Base-by-base conservation (phyloP, 2,113 vertebrate species). In the Podarcis cretensis region DNA sequence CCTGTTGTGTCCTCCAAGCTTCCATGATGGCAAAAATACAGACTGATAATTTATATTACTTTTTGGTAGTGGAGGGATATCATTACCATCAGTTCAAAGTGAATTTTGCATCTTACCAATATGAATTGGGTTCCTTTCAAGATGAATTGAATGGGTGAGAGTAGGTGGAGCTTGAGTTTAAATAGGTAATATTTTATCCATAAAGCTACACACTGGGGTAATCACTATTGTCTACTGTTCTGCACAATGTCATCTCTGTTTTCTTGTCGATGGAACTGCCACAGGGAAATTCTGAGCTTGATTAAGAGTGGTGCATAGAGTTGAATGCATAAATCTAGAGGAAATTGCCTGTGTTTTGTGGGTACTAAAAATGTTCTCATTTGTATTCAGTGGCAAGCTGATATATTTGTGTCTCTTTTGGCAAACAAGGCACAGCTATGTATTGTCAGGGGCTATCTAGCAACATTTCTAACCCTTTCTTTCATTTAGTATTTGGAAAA, bases 371-470 rank as follows among this genome's bases (percentile, higher is more conserved):
- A 83, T 83, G 37, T 54, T 66, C 40, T 77, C 48, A 88, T 88
- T 88, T 83, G 59, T 77, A 88, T 83, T 88, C 87, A 66, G 71
- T 21, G 71, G 63, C 73, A 83, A 83, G 71, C 37, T 54, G 81
- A 83, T 76, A 76, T n/a, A 48, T 68, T 87, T 83, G 37, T 25
- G 6, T 75, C 6, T 68, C 40, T 68, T 65, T 63, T 82, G 66
- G 37, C 68, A 88, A 77, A 77, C 73, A 83, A 40, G 20, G 14
- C 71, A 25, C 18, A 65, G 59, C 37, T 48, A 25, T 16, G n/a
- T 18, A 48, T 35, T 88, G 87, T 20, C 57, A 76, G 59, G 71
- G 75, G 71, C 25, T 32, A 82, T 4, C 35, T 76, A 16, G 20
- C 20, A 43, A 40, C 65, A 68, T 83, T 83, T 83, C 80, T 76